These are phyloP conservation scores for Neopelma chrysocephalum DNA, from an alignment of 2,797 vertebrate species.

Conservation along the genomic window DNA sequence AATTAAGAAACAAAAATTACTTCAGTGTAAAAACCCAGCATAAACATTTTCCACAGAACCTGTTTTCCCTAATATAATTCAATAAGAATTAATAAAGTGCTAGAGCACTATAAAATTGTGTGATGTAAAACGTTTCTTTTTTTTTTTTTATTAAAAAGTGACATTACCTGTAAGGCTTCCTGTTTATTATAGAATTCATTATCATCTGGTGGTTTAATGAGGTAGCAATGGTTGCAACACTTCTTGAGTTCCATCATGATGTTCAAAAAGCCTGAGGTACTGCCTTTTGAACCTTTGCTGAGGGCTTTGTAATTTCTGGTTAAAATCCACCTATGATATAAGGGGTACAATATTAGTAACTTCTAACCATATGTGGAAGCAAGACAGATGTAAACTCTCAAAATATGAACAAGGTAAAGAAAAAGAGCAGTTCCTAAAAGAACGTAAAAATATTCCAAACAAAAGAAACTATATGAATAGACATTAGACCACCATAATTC, in stretches of 20 bases:
- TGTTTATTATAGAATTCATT: conserved; percentile 91
- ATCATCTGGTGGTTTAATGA: conserved; percentile 96
- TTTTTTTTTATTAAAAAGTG: neutral
- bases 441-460: neutral
- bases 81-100: neutral
- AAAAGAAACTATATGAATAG: neutral
- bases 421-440: neutral
- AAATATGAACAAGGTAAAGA: neutral
- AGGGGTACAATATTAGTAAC: neutral
- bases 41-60: neutral
- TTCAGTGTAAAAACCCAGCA: neutral
- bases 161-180: conserved; percentile 92
- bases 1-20: neutral
- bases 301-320: conserved; percentile 99
- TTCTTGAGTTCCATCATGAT: conserved; percentile 99
- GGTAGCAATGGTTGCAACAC: conserved; percentile 99
- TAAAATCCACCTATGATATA: conserved; percentile 89
- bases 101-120: neutral
- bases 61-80: neutral
- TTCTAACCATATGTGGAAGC: neutral
- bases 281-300: conserved; percentile 97
- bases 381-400: neutral
- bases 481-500: neutral
- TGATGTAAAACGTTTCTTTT: neutral
- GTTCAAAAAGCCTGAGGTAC: conserved; percentile 98